These are phyloP conservation scores for Sussaba pulchella DNA, from an alignment of 2,888 invertebrate species.

Conservation along the genomic window DNA sequence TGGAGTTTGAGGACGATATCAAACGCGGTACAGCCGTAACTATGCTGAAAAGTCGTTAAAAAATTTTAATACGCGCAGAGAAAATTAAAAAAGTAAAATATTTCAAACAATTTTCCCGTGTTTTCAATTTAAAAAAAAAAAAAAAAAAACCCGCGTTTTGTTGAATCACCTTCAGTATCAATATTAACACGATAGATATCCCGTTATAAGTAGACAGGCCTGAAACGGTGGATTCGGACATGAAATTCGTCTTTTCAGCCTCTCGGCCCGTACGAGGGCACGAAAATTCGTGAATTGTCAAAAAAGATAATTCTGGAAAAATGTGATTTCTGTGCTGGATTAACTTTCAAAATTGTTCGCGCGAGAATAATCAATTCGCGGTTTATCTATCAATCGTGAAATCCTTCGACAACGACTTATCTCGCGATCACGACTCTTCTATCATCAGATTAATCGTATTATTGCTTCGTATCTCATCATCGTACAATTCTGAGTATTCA, in stretches of 20 bases:
- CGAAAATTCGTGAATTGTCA: conserved; percentile 1
- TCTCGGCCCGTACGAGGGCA: background rate
- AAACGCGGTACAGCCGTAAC: too few species aligned
- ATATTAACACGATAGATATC: conserved; percentile 34
- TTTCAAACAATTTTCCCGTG: too few species aligned
- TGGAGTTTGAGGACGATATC: too few species aligned
- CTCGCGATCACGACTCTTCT: background rate
- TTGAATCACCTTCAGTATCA: too few species aligned
- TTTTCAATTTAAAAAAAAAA: too few species aligned
- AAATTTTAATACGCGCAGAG: too few species aligned
- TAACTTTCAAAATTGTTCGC: conserved; percentile 17
- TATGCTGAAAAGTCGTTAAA: too few species aligned
- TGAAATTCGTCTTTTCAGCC: conserved; percentile 25
- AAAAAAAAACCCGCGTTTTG: too few species aligned
- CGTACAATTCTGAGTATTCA: conserved; percentile 47
- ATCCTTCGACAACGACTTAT: background rate
- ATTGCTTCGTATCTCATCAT: conserved; percentile 57
- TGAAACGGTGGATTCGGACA: conserved; percentile 44
- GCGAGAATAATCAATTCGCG: conserved; percentile 8
- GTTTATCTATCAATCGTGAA: conserved; percentile 7
- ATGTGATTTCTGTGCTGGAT: conserved; percentile 38
- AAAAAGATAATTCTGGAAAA: conserved; percentile 13
- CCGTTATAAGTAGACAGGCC: conserved; percentile 58
- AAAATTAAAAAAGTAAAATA: too few species aligned
- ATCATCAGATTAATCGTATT: conserved; percentile 55